These are phyloP conservation scores for Thaumetopoea pityocampa DNA, from an alignment of 1,140 invertebrate species.

Conservation along the genomic window DNA sequence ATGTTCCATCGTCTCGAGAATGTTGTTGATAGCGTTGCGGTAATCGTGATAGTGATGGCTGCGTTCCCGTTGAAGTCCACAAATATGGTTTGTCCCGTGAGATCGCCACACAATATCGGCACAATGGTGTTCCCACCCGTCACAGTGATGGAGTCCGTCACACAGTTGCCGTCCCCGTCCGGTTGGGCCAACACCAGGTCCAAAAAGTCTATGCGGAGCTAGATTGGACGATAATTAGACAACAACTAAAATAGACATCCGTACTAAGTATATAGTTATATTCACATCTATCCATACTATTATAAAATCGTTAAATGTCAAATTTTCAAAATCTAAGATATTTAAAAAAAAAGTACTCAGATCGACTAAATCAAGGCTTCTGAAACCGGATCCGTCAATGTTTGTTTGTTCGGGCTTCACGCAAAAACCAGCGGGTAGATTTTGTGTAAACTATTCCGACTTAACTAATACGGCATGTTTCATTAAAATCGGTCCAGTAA, in stretches of 20 bases:
- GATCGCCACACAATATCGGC: conserved; percentile 86
- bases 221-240: conserved; percentile 17
- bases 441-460: no score
- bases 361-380: no score
- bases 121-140: conserved; percentile 81
- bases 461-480: no score
- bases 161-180: conserved; percentile 82
- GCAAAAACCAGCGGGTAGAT: no score
- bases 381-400: no score
- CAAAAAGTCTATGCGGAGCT: conserved; percentile 86
- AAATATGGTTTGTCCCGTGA: conserved; percentile 88
- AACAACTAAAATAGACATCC: background rate
- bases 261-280: no score
- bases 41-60: conserved; percentile 82
- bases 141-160: conserved; percentile 82
- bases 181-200: conserved; percentile 85
- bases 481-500: no score
- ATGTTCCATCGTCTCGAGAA: conserved; percentile 86
- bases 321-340: no score
- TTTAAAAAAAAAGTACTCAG: no score
- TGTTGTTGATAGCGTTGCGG: conserved; percentile 77
- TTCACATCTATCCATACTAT: no score
- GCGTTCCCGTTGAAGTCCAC: conserved; percentile 83
- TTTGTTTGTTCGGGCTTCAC: no score
- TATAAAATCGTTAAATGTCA: no score